Evolutionary conservation across 2,888 invertebrate genomes (phyloP).

Genomic region (Amiota communis): DNA sequence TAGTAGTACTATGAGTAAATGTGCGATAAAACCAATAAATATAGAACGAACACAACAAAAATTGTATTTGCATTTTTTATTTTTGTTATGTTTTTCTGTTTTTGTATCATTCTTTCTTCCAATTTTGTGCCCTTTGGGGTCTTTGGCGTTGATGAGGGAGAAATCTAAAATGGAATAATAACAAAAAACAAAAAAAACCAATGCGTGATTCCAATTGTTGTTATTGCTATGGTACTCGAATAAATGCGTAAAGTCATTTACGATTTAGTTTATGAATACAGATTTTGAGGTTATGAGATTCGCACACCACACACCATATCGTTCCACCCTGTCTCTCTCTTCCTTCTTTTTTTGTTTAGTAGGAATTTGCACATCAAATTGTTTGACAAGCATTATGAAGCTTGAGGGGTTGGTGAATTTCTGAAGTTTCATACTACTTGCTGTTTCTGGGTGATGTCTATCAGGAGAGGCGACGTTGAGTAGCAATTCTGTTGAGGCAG

Average conservation of each 20-base stretch:
- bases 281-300: slow-evolving; percentile 23
- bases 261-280: slow-evolving; percentile 32
- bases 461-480: background rate
- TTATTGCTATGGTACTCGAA: slow-evolving; percentile 31
- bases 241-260: slow-evolving; percentile 34
- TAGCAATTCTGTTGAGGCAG: background rate
- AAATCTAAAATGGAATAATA: slow-evolving; percentile 1
- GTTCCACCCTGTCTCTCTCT: background rate
- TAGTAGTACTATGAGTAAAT: background rate
- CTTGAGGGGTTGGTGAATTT: no score
- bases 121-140: background rate
- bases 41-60: slow-evolving; percentile 5
- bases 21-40: slow-evolving; percentile 23
- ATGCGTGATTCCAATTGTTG: slow-evolving; percentile 36
- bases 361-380: no score
- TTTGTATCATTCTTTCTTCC: background rate
- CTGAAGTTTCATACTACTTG: no score
- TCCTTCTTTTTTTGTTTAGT: no score
- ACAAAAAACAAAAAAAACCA: no score
- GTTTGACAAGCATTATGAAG: no score
- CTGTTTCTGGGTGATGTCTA: no score
- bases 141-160: background rate
- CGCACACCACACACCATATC: background rate
- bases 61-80: slow-evolving; percentile 14
- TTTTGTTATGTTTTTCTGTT: background rate